Base-by-base conservation (phyloP, 1,140 invertebrate species). In the Orchestia grillus region DNA sequence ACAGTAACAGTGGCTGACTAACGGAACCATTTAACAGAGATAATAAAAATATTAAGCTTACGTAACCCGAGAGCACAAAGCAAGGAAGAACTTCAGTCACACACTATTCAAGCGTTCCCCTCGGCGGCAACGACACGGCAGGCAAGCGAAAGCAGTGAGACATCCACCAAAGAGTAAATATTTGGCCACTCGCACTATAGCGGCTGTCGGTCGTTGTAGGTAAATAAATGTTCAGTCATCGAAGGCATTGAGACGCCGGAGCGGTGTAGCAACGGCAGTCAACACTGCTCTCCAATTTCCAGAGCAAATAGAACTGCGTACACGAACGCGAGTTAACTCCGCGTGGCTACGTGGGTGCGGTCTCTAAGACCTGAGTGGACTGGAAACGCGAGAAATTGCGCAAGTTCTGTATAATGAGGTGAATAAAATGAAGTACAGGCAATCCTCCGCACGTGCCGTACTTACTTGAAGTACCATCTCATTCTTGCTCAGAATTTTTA, bases 191-290 rank as follows among this genome's bases (percentile, higher is more conserved):
- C 62, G 62, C 62, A 77, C 62, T 77, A 77, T 1, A 77, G 62
- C 62, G 62, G 62, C 62, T 77, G 62, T 77, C 62, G 62, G 62
- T 77, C 62, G 62, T 77, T 77, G 62, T 77, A 77, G 62, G 62
- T 36, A 77, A 77, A 77, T 77, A 77, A 77, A 77, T 15, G 62
- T 77, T 77, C 62, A 77, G 62, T 77, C 62, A 36, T 77, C 62
- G 62, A 77, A 77, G 62, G 28, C 62, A 77, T 77, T 77, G 62
- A 77, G 62, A 77, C 36, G 62, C 62, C 28, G 28, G 62, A 77
- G 62, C 62, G 62, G 62, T 77, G 62, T 77, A 77, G 62, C 62
- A 3, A 77, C 62, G 62, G 62, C 62, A 77, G 62, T 77, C 62
- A 77, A 77, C 62, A 77, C 62, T 23, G 62, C 62, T 77, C 62